phyloP scores from a whole-genome alignment of 2,888 invertebrate species.

The Germaria angustata region DNA sequence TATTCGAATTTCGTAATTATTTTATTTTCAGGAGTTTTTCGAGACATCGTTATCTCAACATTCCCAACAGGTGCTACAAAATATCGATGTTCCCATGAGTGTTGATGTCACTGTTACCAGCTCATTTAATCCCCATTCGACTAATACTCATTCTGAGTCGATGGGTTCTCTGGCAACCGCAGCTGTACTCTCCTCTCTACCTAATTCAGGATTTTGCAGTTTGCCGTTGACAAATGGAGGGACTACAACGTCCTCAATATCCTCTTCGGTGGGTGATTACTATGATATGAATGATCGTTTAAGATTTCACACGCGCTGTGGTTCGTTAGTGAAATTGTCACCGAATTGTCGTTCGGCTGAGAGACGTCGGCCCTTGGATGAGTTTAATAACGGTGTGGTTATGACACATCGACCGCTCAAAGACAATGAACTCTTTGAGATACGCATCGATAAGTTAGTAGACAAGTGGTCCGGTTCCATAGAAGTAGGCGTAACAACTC shows the following conservation, averaged over 20 bases:
- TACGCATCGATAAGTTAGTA: constrained; percentile 94
- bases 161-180: constrained; percentile 49
- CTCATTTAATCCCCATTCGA: constrained; percentile 51
- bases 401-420: constrained; percentile 94
- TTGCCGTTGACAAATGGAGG: constrained; percentile 50
- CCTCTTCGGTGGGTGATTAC: constrained; percentile 71
- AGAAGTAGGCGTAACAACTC: constrained; percentile 94
- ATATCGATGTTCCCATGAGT: constrained; percentile 78
- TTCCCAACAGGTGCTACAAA: constrained; percentile 74
- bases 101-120: constrained; percentile 75
- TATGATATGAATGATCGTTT: constrained; percentile 83
- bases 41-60: constrained; percentile 60
- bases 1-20: no score
- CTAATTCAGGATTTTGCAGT: constrained; percentile 55
- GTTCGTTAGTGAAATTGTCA: constrained; percentile 91
- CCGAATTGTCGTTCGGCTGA: constrained; percentile 92
- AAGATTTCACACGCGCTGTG: constrained; percentile 93
- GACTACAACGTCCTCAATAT: constrained; percentile 56
- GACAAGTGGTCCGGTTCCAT: constrained; percentile 92
- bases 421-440: constrained; percentile 96
- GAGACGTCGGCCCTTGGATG: constrained; percentile 91
- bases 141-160: constrained; percentile 51
- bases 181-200: constrained; percentile 52
- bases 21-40: constrained; percentile 70
- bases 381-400: constrained; percentile 97